Conservation (phyloP, 2,888 invertebrate genomes). For the Chloromyia formosa region DNA sequence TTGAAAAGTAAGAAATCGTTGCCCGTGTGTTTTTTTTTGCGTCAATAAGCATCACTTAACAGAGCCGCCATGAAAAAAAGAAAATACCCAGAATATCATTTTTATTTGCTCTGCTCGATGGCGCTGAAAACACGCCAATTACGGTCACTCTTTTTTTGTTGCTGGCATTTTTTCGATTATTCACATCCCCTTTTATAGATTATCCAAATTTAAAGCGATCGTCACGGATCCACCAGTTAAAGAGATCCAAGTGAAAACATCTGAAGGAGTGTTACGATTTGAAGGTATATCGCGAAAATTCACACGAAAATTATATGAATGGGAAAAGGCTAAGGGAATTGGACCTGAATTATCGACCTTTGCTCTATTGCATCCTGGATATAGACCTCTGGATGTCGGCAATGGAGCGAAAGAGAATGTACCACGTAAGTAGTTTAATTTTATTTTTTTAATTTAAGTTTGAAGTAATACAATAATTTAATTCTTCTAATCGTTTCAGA, state of each 20-base stretch:
- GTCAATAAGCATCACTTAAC: too few species aligned
- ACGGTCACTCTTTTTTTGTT: too few species aligned
- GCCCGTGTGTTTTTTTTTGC: too few species aligned
- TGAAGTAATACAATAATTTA: too few species aligned
- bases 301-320: constrained; percentile 88
- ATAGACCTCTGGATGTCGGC: constrained; percentile 62
- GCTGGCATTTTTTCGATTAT: too few species aligned
- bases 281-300: constrained; percentile 89
- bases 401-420: constrained; percentile 59
- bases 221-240: constrained; percentile 68
- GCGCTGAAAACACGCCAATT: too few species aligned
- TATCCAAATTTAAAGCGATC: constrained; percentile 65
- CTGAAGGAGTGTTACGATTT: constrained; percentile 84
- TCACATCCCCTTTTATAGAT: constrained; percentile 51
- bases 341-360: constrained; percentile 87
- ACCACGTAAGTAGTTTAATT: constrained; percentile 24
- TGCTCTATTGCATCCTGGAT: constrained; percentile 74
- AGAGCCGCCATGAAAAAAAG: too few species aligned
- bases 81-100: too few species aligned
- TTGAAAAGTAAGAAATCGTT: constrained; percentile 57
- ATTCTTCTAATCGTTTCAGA: constrained; percentile 43
- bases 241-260: constrained; percentile 83
- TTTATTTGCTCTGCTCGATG: too few species aligned
- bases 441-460: background rate
- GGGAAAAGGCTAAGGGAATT: constrained; percentile 89